These are phyloP conservation scores for Ectropis grisescens DNA, from an alignment of 1,140 invertebrate genomes.

Conservation along the genomic window DNA sequence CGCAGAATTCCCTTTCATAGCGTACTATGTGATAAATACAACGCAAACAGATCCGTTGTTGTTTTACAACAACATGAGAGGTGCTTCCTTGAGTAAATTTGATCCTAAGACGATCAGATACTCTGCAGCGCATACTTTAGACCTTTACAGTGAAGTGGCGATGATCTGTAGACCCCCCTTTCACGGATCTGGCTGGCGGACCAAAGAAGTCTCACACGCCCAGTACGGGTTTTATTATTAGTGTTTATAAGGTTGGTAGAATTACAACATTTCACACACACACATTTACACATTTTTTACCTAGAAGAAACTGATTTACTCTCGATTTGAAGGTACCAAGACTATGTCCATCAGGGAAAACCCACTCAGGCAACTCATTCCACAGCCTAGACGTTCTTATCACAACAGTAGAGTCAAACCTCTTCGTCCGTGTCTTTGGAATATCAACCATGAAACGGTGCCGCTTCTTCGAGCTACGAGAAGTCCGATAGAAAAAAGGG, in stretches of 20 bases:
- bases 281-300: no score
- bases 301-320: no score
- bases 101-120: conserved; percentile 85
- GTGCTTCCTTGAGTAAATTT: conserved; percentile 84
- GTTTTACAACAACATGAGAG: conserved; percentile 86
- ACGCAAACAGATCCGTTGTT: conserved; percentile 85
- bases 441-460: no score
- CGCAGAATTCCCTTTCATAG: conserved; percentile 92
- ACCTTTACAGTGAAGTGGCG: conserved; percentile 90
- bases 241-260: conserved; percentile 83
- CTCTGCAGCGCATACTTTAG: conserved; percentile 87
- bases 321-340: no score
- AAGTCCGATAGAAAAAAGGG: no score
- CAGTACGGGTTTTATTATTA: conserved; percentile 90
- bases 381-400: no score
- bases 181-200: conserved; percentile 79
- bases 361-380: no score
- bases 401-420: no score
- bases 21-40: conserved; percentile 90
- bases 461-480: no score
- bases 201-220: conserved; percentile 81
- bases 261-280: no score
- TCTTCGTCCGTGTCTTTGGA: no score
- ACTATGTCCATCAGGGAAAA: no score
- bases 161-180: conserved; percentile 89